Conservation (phyloP, 2,888 invertebrate species). For the Agelastica alni region DNA sequence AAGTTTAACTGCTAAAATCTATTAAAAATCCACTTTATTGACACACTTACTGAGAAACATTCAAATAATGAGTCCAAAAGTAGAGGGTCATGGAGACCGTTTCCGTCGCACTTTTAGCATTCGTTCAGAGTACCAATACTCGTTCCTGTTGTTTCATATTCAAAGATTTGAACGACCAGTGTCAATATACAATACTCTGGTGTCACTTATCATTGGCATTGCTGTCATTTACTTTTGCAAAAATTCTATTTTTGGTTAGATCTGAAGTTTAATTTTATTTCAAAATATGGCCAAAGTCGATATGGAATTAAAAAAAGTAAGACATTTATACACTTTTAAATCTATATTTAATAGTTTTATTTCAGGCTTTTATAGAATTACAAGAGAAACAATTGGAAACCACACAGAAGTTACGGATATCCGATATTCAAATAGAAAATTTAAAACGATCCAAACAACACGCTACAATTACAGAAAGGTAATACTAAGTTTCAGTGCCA, state of each 20-base stretch:
- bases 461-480: slow-evolving; percentile 72
- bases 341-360: slow-evolving; percentile 20
- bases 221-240: background rate
- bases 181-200: no score
- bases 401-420: slow-evolving; percentile 75
- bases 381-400: slow-evolving; percentile 83
- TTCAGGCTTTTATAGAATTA: slow-evolving; percentile 76
- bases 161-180: no score
- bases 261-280: slow-evolving; percentile 5
- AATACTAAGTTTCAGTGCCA: no score
- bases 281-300: slow-evolving; percentile 51
- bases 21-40: no score
- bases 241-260: slow-evolving; percentile 5
- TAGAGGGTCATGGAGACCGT: no score
- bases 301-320: slow-evolving; percentile 56
- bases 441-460: slow-evolving; percentile 70
- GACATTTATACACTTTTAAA: slow-evolving; percentile 17
- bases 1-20: no score
- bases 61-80: no score
- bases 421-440: slow-evolving; percentile 76
- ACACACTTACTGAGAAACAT: no score
- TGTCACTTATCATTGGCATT: no score
- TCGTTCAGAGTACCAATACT: no score
- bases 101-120: no score
- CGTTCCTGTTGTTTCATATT: no score